Base-by-base conservation (phyloP, 2,113 vertebrate genomes). In the Oreotrochilus melanogaster region DNA sequence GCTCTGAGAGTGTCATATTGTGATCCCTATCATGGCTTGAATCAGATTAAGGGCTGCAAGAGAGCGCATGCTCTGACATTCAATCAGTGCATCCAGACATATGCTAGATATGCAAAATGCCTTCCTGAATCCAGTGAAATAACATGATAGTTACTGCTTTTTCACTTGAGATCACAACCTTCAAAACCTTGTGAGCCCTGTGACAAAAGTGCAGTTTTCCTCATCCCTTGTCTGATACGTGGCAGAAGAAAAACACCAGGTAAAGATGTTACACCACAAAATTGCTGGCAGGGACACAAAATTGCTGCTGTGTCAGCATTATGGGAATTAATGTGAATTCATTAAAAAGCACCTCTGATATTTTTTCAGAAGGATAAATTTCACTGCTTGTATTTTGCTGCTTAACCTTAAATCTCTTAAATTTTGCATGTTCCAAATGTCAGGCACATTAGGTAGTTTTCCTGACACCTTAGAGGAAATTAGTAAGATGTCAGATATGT, bases 321-420 rank as follows among this genome's bases (percentile, higher is more conserved):
- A 39, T 39, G 11, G 11, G 39, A 39, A 39, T 39, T 39, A 11
- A 39, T 39, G 11, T 16, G 39, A 84, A 88, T 93, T 94, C 14
- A 23, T 83, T 74, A 78, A 85, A 91, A 94, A 94, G 39, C 30
- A 75, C 54, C 69, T 87, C 47, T 81, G 82, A 90, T 69, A 86
- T 94, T 97, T 93, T 86, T 42, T 90, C 22, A 88, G 88, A 71
- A 51, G 53, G 51, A 72, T 90, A 78, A 89, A 87, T 25, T 83
- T 86, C 25, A 87, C 19, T 82, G 57, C 76, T 18, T 69, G 4
- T 31, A 79, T 79, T 94, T 93, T 93, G 23, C 54, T 81, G 17
- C 64, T 78, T 93, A 75, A 79, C 83, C 43, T 79, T 54, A 91
- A 66, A 61, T 89, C 17, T 83, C 54, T 8, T 18, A 60, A 66